Evolutionary conservation across 2,888 invertebrate species (phyloP).

Genomic region (Drosophila bunnanda): DNA sequence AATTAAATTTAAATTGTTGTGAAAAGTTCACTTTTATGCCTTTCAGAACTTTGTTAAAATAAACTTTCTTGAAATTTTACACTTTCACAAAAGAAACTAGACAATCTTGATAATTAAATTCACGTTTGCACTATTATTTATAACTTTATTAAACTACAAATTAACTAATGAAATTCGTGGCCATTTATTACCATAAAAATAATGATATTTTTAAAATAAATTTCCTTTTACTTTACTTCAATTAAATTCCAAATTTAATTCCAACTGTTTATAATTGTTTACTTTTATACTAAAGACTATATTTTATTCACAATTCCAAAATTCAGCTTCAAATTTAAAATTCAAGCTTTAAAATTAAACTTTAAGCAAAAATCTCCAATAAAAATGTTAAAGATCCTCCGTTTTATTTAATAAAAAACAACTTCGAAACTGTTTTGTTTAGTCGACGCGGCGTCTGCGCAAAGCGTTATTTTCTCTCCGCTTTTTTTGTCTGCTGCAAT

Average conservation of each 20-base stretch:
- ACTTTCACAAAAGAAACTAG: background rate
- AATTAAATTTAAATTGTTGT: background rate
- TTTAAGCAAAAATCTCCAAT: background rate
- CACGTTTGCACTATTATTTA: too few species aligned
- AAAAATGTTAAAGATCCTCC: background rate
- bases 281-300: background rate
- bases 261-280: background rate
- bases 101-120: background rate
- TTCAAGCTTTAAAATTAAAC: background rate
- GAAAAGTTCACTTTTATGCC: too few species aligned
- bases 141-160: too few species aligned
- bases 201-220: background rate
- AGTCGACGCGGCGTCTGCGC: slow-evolving; percentile 16
- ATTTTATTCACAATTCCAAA: slow-evolving; percentile 7
- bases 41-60: too few species aligned
- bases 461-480: slow-evolving; percentile 12
- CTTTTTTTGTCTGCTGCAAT: background rate
- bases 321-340: background rate
- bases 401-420: background rate
- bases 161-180: background rate
- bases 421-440: slow-evolving; percentile 8
- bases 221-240: background rate
- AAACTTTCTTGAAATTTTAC: background rate
- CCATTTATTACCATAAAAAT: background rate
- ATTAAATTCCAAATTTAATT: background rate